Base-by-base conservation (phyloP, 2,888 invertebrate species). In the Chironomus riparius region DNA sequence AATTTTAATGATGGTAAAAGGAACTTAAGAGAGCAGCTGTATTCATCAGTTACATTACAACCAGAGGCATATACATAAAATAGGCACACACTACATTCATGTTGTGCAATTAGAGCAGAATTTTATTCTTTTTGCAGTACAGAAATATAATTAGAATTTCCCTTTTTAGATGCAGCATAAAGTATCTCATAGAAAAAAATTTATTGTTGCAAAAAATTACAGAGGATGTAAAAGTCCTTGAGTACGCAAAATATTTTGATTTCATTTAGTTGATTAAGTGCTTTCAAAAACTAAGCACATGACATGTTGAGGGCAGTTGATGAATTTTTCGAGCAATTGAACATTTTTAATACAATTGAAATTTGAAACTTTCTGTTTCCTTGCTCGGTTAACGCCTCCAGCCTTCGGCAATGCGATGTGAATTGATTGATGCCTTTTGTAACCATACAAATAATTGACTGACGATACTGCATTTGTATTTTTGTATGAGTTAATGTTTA, bases 1-100 rank as follows among this genome's bases (percentile, higher is more conserved):
- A 62, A 62, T 62, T 72, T 72, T 72, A 72, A 72, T 72, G 72
- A 72, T 72, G 72, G 72, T 24, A 22, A 62, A 72, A 50, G 50
- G 50, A 61, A 72, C 72, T 72, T 5, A 74, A 74, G 74, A 74
- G 74, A 74, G 74, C 74, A 74, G 74, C 74, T 74, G 74, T 68
- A 74, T 74, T 74, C 47, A 47, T 68, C 48, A 72, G 72, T 72
- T 72, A 72, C 72, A 72, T 15, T 22, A 10, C 38, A 18, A 72
- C 72, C 47, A 72, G 71, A 71, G 72, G 72, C 72, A 62, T 48
- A 50, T 50, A 70, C 62, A 62, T 21, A 62, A 62, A n/a, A 21
- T 62, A 50, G 50, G 50, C 50, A 50, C 50, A 62, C 62, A 62
- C 62, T 62, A 50, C 47, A 21, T 47, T 62, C 72, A 72, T 72